Evolutionary conservation across 37 sponge, comb jelly and placozoan genomes (phyloP).

Genomic region (Eunapius fragilis): DNA sequence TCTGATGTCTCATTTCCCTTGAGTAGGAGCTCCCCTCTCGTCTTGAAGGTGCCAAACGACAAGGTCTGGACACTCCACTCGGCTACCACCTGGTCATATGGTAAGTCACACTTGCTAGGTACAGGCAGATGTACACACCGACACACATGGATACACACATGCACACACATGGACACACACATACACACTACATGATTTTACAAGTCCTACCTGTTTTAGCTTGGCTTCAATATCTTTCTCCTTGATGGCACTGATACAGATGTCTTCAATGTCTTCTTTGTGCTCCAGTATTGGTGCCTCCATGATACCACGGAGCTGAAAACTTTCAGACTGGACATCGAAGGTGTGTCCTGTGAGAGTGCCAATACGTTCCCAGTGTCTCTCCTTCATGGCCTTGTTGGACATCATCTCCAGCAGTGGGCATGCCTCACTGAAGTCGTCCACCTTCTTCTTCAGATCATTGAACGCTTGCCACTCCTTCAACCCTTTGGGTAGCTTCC

Average conservation of each 20-base stretch:
- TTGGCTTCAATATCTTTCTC: constrained; percentile 99
- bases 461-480: constrained; percentile 98
- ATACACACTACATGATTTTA: constrained; percentile 52
- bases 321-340: constrained; percentile 88
- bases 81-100: constrained; percentile 43
- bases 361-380: constrained; percentile 92
- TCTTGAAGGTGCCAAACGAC: constrained; percentile 85
- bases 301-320: constrained; percentile 90
- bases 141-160: no score
- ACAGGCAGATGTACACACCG: not conserved
- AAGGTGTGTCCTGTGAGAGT: constrained; percentile 79
- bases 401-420: constrained; percentile 96
- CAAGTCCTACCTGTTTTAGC: constrained; percentile 80
- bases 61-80: constrained; percentile 90
- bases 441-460: constrained; percentile 93
- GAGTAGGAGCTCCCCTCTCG: constrained; percentile 91
- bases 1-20: constrained; percentile 90
- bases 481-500: constrained; percentile 94
- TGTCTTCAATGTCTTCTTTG: constrained; percentile 97
- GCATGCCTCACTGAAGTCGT: constrained; percentile 96
- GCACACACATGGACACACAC: not conserved
- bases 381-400: constrained; percentile 93
- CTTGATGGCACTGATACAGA: constrained; percentile 97
- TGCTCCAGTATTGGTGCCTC: constrained; percentile 90
- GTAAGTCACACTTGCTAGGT: not conserved